Percentiles rank a stretch among this genome's conserved stretches.
phyloP scores from a whole-genome alignment of 2,797 vertebrate species.

The Thripadectes ignobilis region DNA sequence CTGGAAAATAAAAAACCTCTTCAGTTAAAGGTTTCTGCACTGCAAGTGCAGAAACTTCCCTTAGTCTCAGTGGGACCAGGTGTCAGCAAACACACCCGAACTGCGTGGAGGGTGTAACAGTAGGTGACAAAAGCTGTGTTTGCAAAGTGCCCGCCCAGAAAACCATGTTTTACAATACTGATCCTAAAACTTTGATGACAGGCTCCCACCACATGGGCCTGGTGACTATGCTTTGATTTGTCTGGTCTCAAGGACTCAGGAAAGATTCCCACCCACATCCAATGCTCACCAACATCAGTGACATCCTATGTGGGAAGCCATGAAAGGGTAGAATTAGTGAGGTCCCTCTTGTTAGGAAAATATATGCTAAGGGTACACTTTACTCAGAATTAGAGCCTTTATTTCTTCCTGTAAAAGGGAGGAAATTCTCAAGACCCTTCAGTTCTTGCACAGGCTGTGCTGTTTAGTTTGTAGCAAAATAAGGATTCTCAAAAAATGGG shows the following conservation, averaged over 20 bases:
- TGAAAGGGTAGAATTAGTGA: not conserved
- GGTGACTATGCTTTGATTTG: not conserved
- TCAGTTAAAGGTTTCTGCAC: not conserved
- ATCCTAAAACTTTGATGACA: not conserved
- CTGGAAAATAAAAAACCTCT: not conserved
- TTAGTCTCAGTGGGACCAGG: not conserved
- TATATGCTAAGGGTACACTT: not conserved
- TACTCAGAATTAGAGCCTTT: not conserved
- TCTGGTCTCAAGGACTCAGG: not conserved
- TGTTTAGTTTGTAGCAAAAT: not conserved
- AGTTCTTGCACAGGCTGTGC: not conserved
- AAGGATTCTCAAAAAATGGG: not conserved
- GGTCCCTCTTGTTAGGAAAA: not conserved
- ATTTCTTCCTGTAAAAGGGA: not conserved
- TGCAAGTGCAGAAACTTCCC: not conserved
- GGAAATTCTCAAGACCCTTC: not conserved
- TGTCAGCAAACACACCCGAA: fast-evolving
- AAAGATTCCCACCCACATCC: not conserved
- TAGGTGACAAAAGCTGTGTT: not conserved
- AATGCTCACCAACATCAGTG: not conserved
- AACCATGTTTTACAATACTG: not conserved
- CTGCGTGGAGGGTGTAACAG: not conserved
- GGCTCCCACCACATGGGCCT: not conserved
- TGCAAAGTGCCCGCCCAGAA: not conserved
- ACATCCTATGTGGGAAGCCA: not conserved